These are phyloP conservation scores for Nemurella pictetii DNA, from an alignment of 2,888 invertebrate genomes.

Conservation along the genomic window DNA sequence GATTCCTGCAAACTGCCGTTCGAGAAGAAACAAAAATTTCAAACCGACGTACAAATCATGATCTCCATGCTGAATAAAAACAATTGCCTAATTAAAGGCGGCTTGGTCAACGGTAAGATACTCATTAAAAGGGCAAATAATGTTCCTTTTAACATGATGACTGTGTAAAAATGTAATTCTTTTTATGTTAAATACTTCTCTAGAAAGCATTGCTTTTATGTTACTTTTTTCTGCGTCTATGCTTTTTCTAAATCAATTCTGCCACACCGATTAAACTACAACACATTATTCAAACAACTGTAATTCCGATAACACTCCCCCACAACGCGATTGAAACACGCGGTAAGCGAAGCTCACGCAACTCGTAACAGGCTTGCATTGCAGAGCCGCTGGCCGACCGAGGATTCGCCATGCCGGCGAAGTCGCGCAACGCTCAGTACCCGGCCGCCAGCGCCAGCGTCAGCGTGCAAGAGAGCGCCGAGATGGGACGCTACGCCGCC, in stretches of 20 bases:
- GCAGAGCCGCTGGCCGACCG: not conserved
- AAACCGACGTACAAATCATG: slow-evolving; percentile 71
- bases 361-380: not conserved
- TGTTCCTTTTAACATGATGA: not conserved
- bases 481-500: slow-evolving; percentile 72
- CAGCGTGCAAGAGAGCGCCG: slow-evolving; percentile 62
- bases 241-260: too few relatives aligned
- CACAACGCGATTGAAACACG: too few relatives aligned
- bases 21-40: slow-evolving; percentile 65
- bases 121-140: not conserved
- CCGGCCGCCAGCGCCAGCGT: slow-evolving; percentile 66
- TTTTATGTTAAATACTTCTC: too few relatives aligned
- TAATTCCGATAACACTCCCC: too few relatives aligned
- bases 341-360: too few relatives aligned
- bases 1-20: slow-evolving; percentile 66
- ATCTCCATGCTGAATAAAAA: slow-evolving; percentile 64
- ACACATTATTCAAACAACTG: too few relatives aligned
- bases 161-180: too few relatives aligned
- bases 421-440: slow-evolving; percentile 55
- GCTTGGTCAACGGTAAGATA: slow-evolving; percentile 6
- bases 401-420: not conserved
- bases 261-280: too few relatives aligned
- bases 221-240: too few relatives aligned
- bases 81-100: slow-evolving; percentile 34
- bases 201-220: too few relatives aligned